Evolutionary conservation across 1,140 invertebrate genomes (phyloP).

Genomic region (Saccostrea cuccullata): DNA sequence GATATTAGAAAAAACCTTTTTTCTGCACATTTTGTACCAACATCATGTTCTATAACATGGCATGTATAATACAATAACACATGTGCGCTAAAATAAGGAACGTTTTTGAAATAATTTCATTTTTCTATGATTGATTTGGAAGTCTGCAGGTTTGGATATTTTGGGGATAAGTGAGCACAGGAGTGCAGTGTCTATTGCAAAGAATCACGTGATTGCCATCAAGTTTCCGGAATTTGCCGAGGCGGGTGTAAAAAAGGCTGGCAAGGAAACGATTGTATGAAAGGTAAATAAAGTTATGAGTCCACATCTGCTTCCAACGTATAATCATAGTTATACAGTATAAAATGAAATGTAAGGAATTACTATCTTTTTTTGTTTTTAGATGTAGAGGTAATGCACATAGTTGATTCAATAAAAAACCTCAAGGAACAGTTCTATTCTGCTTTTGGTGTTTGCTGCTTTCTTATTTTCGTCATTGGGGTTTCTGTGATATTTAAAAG

Average conservation of each 20-base stretch:
- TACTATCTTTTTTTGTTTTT: background rate
- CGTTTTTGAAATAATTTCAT: too few relatives aligned
- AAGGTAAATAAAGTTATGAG: background rate
- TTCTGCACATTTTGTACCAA: too few relatives aligned
- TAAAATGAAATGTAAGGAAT: background rate
- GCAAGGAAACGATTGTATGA: background rate
- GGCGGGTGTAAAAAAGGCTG: background rate
- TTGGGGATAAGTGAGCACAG: background rate
- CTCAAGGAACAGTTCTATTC: background rate
- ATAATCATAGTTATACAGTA: background rate
- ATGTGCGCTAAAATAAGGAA: too few relatives aligned
- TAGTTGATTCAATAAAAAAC: background rate
- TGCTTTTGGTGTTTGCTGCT: background rate
- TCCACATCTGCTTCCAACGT: background rate
- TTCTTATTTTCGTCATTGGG: background rate
- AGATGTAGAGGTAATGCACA: background rate
- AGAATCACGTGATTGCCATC: background rate
- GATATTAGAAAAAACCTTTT: too few relatives aligned
- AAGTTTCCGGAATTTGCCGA: background rate
- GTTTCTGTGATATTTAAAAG: background rate
- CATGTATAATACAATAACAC: too few relatives aligned
- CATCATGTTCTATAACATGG: too few relatives aligned
- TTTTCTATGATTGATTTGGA: too few relatives aligned
- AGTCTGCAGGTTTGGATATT: background rate
- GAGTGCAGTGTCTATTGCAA: background rate